These are phyloP conservation scores for Labrus mixtus DNA, from an alignment of 2,113 vertebrate species.

Conservation along the genomic window DNA sequence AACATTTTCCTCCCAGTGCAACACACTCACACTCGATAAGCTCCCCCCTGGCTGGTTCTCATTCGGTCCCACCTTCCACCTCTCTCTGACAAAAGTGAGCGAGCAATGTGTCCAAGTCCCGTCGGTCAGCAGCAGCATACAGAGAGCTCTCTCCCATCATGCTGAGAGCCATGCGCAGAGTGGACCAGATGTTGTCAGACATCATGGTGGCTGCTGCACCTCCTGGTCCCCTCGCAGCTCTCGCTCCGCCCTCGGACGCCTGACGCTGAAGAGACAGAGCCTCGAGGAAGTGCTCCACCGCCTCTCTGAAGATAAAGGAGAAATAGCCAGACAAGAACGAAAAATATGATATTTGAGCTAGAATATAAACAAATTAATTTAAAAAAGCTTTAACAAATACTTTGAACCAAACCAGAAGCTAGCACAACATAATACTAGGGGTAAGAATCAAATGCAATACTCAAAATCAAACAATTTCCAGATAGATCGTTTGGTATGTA, in stretches of 20 bases:
- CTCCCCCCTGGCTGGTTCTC: conserved; percentile 72
- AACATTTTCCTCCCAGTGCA: conserved; percentile 67
- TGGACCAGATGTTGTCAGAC: conserved; percentile 99
- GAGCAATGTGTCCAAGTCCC: conserved; percentile 90
- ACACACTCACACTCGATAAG: conserved; percentile 81
- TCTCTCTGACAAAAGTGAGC: conserved; percentile 91
- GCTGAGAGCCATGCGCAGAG: conserved; percentile 95
- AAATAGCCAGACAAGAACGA: not conserved
- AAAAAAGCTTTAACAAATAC: not conserved
- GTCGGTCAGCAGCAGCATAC: conserved; percentile 91
- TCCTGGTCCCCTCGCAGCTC: conserved; percentile 78
- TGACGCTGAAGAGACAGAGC: conserved; percentile 95
- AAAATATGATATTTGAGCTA: not conserved
- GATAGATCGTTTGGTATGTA: too few relatives aligned
- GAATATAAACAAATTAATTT: not conserved
- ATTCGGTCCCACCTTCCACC: conserved; percentile 83
- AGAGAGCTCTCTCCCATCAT: conserved; percentile 98
- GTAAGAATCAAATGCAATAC: not conserved
- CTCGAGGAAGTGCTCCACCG: conserved; percentile 98
- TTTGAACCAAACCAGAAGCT: not conserved
- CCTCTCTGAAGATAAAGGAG: conserved; percentile 86
- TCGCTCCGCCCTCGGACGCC: conserved; percentile 85
- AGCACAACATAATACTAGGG: not conserved
- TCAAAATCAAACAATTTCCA: not conserved
- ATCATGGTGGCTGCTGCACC: conserved; percentile 90